Conservation (phyloP, 2,113 vertebrate species). For the Galeopterus variegatus region DNA sequence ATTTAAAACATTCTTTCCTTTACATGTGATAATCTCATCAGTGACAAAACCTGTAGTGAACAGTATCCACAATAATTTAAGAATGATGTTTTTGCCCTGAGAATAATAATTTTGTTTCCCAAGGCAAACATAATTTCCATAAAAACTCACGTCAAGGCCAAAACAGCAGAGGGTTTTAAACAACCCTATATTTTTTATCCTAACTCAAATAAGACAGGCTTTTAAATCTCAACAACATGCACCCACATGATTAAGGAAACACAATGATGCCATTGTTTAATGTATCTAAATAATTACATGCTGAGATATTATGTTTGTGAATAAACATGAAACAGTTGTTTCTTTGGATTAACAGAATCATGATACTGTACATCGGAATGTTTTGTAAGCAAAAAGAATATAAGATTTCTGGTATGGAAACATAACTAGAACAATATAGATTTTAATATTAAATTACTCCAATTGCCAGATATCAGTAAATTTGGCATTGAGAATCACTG, state of each 20-base stretch:
- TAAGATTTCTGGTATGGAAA: not conserved
- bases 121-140: not conserved
- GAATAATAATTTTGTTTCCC: constrained; percentile 25
- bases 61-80: constrained; percentile 42
- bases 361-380: not conserved
- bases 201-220: not conserved
- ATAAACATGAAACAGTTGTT: constrained; percentile 31
- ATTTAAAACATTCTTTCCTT: not conserved
- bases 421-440: not conserved
- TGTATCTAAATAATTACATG: constrained; percentile 33
- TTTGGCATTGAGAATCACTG: constrained; percentile 22
- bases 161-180: constrained; percentile 13
- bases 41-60: not conserved
- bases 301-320: not conserved
- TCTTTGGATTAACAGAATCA: constrained; percentile 35
- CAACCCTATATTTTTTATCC: not conserved
- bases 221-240: constrained; percentile 13
- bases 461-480: not conserved
- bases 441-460: constrained; percentile 59
- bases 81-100: not conserved
- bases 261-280: not conserved
- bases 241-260: constrained; percentile 29
- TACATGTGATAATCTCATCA: not conserved
- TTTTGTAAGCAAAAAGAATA: constrained; percentile 21
- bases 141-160: not conserved